Base-by-base conservation (phyloP, 1,140 invertebrate species). In the Formica exsecta region DNA sequence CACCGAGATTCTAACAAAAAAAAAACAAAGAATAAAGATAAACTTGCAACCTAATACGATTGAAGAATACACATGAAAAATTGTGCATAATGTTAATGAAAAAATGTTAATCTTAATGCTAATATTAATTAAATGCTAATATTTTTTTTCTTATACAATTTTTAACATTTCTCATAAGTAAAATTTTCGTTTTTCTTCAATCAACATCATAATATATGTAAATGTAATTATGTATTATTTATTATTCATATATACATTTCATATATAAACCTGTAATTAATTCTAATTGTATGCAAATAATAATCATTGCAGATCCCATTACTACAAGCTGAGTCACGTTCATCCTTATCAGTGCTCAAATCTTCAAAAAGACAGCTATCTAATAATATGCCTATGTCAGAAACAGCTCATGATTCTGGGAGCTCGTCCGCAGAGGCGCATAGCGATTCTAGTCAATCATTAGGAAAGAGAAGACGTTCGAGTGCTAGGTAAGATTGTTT, bases 391-490 rank as follows among this genome's bases (percentile, higher is more conserved):
- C 95, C 95, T 64, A 89, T 95, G 71, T 88, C 91, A 73, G 95
- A 95, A 84, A 89, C 91, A 71, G 93, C 85, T 76, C 95, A 95
- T 59, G 95, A 94, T 91, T 95, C 94, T 74, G 95, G 93, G 64
- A 95, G 95, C 91, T 96, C 95, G 5, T 95, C 95, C n/a, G 95
- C 94, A 5, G 95, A 94, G 29, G 91, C 92, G 66, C 95, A 95
- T 66, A 95, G 95, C 11, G 95, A 95, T 92, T 95, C 95, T 85
- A 95, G 95, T 93, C 94, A 95, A 80, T 95, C 95, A 22, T 86
- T 95, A 68, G 93, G 93, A 11, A 95, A 95, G 92, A 89, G 94
- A 81, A 93, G 93, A 92, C 92, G 93, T 83, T 92, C 93, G 51
- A 75, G 89, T 0, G 87, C 92, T 64, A 93, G 93, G 94, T 95